Conservation (phyloP, 2,113 vertebrate species). For the Albula glossodonta region DNA sequence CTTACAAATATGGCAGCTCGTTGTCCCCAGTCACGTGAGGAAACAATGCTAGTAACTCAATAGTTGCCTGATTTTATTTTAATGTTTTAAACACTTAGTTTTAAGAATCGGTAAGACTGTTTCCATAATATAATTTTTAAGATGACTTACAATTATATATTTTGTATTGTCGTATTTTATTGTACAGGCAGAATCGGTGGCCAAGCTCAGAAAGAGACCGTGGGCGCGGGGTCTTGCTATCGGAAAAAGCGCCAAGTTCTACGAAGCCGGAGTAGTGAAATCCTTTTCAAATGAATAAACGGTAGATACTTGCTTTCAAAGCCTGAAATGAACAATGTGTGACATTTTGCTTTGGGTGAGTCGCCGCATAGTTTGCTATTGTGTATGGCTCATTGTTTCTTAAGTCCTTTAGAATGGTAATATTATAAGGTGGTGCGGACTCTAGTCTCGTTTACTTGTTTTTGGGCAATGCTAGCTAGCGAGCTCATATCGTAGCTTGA, state of each 20-base stretch:
- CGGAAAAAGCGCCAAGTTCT: conserved; percentile 78
- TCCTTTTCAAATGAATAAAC: conserved; percentile 7
- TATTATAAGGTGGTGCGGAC: no score
- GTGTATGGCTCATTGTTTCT: not conserved
- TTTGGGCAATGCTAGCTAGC: not conserved
- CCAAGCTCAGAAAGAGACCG: conserved; percentile 14
- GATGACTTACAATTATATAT: no score
- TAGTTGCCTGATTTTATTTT: conserved; percentile 5
- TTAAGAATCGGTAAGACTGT: not conserved
- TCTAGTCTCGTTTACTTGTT: not conserved
- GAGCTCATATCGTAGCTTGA: not conserved
- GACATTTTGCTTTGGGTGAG: conserved; percentile 23
- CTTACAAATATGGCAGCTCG: conserved; percentile 31
- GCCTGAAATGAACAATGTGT: conserved; percentile 11
- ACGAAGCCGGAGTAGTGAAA: conserved; percentile 33
- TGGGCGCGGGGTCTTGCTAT: conserved; percentile 36
- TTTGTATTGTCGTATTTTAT: not conserved
- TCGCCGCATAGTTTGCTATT: not conserved
- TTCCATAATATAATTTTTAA: not conserved
- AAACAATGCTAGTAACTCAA: not conserved
- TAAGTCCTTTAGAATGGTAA: not conserved
- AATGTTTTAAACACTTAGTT: not conserved
- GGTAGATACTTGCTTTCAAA: not conserved
- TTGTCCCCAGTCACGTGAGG: not conserved
- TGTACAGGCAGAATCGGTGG: not conserved